Conservation (phyloP, 1,140 invertebrate genomes). For the Heliconius eleuchia region DNA sequence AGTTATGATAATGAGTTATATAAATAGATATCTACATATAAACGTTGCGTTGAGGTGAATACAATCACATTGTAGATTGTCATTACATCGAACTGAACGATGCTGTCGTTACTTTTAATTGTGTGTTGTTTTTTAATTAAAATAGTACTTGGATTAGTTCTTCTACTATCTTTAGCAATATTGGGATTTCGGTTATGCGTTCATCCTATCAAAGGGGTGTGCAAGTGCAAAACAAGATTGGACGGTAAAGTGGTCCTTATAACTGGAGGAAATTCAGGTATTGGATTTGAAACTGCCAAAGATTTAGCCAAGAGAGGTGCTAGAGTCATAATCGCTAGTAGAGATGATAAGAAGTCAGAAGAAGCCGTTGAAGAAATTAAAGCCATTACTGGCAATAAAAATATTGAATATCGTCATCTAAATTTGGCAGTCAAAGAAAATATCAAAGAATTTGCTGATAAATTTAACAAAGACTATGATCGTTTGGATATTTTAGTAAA, state of each 20-base stretch:
- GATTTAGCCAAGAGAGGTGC: conserved; percentile 45
- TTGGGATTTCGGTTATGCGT: conserved; percentile 2
- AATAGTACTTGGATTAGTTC: background rate
- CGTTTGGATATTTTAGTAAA: conserved; percentile 86
- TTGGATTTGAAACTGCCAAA: conserved; percentile 47
- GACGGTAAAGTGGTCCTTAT: conserved; percentile 44
- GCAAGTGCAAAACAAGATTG: conserved; percentile 43
- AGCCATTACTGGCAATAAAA: conserved; percentile 28
- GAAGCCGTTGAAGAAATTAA: conserved; percentile 41
- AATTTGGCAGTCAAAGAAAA: conserved; percentile 59
- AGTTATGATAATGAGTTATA: background rate
- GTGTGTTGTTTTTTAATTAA: conserved; percentile 8
- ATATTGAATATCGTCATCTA: conserved; percentile 49
- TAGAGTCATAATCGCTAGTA: conserved; percentile 47
- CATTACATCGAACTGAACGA: background rate
- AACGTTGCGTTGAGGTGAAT: background rate
- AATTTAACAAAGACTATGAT: conserved; percentile 69
- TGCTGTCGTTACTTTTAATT: conserved; percentile 11
- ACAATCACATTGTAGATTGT: background rate
- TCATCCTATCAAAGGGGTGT: conserved; percentile 42
- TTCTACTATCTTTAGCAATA: conserved; percentile 16
- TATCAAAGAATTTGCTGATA: conserved; percentile 51
- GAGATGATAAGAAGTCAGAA: conserved; percentile 38
- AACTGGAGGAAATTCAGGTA: conserved; percentile 48
- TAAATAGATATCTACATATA: background rate